Evolutionary conservation across 2,888 invertebrate genomes (phyloP), one percentile per base, ranked within the genome.

Genomic region (Mimumesa dahlbomi): DNA sequence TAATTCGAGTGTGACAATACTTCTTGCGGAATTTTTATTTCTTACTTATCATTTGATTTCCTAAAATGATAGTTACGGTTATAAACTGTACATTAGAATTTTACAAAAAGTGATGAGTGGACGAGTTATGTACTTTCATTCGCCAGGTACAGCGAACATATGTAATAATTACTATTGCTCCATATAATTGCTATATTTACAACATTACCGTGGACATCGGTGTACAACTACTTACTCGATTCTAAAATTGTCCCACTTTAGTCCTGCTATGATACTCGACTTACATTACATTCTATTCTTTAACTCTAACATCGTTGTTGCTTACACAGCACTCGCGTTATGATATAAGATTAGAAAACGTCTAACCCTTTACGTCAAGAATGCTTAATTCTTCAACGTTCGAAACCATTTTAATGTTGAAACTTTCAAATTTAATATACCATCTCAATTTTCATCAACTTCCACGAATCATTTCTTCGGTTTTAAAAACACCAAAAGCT

Each of bases 61-160:
- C 6, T n/a, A n/a, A n/a, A n/a, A n/a, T n/a, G n/a, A n/a, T n/a
- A n/a, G 16, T 16, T 22, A 11, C 36, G 54, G 18, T 69, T 76
- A 63, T 36, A 62, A 70, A 70, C 77, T 76, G 61, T 76, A 76
- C 73, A 76, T 36, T 16, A 5, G 2, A 21, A 61, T 29, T 49
- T 61, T 14, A 49, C 38, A 70, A 21, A 19, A 43, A n/a, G 1
- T 16, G 6, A 18, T 21, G 14, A 31, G 11, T 58, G 57, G 22
- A 45, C 45, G 9, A 42, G 9, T 19, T 34, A n/a, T n/a, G n/a
- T n/a, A 22, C 16, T 48, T 38, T 7, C 9, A 53, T 45, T 11
- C 4, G 40, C 38, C 36, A 21, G 21, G 13, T 21, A 7, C 18
- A 19, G n/a, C 48, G 25, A n/a, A n/a, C n/a, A n/a, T n/a, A n/a